Percentiles rank a stretch among this genome's conserved stretches.
phyloP scores from a whole-genome alignment of 2,888 invertebrate genomes.

The Epirrhoe tristata region DNA sequence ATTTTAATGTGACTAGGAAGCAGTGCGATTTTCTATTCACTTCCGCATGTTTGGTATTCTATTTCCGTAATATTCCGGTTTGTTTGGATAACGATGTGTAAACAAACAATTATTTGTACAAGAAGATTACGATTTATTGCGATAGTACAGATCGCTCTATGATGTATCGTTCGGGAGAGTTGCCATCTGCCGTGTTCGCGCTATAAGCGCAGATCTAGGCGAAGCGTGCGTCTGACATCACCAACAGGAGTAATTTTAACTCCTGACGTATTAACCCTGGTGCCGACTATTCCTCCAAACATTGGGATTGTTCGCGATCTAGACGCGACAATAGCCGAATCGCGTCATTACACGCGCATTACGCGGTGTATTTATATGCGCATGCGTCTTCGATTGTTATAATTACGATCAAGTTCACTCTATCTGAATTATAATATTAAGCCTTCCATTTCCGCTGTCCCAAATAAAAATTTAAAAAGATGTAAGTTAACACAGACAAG shows the following conservation, averaged over 20 bases:
- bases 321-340: conserved; percentile 48
- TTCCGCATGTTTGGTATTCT: conserved; percentile 17
- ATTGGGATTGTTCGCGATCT: conserved; percentile 62
- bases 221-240: conserved; percentile 83
- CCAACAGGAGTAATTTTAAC: conserved; percentile 81
- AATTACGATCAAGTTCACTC: conserved; percentile 44
- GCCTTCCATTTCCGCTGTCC: background rate
- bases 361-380: conserved; percentile 52
- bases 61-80: background rate
- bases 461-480: background rate
- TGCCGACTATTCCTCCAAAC: conserved; percentile 63
- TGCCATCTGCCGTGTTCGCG: conserved; percentile 74
- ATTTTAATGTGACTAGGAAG: conserved; percentile 9
- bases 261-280: conserved; percentile 74
- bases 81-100: conserved; percentile 25
- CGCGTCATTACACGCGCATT: conserved; percentile 53
- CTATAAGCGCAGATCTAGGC: conserved; percentile 78
- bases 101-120: conserved; percentile 37
- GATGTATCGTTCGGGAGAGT: conserved; percentile 52
- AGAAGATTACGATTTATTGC: conserved; percentile 31
- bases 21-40: conserved; percentile 5
- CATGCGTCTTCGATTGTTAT: conserved; percentile 48
- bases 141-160: conserved; percentile 31
- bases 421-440: conserved; percentile 15
- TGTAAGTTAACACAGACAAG: too few species aligned